Evolutionary conservation across 2,113 vertebrate species (phyloP).

Genomic region (Numida meleagris): DNA sequence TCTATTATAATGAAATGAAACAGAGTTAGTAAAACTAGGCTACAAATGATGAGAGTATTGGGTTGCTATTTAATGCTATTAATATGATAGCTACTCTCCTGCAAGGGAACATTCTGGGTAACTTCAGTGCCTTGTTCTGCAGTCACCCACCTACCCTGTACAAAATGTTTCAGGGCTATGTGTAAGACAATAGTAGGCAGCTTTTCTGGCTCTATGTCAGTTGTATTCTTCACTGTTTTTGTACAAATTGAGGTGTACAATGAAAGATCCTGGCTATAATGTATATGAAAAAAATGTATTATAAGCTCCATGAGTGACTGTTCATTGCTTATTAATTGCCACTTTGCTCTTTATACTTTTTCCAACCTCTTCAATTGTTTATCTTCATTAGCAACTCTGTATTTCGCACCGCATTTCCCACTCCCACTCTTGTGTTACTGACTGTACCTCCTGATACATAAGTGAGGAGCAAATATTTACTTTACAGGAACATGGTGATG

Average conservation of each 20-base stretch:
- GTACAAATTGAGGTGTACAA: not conserved
- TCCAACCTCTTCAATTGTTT: not conserved
- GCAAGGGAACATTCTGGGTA: not conserved
- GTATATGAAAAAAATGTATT: not conserved
- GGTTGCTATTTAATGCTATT: not conserved
- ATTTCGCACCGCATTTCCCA: not conserved
- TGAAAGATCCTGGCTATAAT: not conserved
- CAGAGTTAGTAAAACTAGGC: not conserved
- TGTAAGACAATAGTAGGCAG: not conserved
- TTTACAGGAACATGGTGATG: not conserved
- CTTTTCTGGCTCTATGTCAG: not conserved
- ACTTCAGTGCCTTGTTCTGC: not conserved
- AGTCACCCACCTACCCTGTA: not conserved
- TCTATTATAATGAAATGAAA: not conserved
- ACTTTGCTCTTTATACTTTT: not conserved
- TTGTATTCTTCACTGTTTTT: not conserved
- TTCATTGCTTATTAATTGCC: not conserved
- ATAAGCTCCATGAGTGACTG: not conserved
- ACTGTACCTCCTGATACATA: not conserved
- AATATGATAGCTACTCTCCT: not conserved
- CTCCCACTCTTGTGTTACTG: not conserved
- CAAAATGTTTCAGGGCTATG: not conserved
- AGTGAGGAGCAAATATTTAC: slow-evolving; percentile 3
- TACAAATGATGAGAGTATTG: not conserved
- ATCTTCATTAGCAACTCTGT: not conserved